Evolutionary conservation across 2,113 vertebrate genomes (phyloP).

Genomic region (Phrynosoma platyrhinos): DNA sequence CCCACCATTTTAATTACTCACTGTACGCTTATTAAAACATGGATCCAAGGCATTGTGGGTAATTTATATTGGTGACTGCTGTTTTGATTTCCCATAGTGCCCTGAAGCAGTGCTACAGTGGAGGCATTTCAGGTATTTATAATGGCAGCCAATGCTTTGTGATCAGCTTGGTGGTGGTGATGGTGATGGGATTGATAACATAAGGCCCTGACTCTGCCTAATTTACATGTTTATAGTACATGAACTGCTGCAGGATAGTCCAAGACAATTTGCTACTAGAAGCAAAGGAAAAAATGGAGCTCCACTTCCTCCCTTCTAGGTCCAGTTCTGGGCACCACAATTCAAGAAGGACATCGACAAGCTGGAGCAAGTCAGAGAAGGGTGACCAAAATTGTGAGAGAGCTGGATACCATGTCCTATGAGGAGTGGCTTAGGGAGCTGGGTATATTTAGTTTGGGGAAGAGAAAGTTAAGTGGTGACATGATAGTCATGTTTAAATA

Average conservation of each 20-base stretch:
- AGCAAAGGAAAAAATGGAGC: not conserved
- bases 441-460: no score
- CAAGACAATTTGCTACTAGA: not conserved
- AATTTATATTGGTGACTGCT: not conserved
- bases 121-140: not conserved
- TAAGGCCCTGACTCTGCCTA: not conserved
- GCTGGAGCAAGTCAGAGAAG: no score
- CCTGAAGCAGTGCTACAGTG: not conserved
- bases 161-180: no score
- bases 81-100: not conserved
- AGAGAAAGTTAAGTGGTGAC: no score
- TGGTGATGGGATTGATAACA: not conserved
- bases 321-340: no score
- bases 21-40: not conserved
- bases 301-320: not conserved
- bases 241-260: not conserved
- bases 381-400: no score
- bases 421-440: no score
- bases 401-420: no score
- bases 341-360: no score
- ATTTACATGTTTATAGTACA: not conserved
- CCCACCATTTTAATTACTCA: not conserved
- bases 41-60: not conserved
- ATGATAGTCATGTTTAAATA: no score
- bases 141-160: not conserved